Conservation (phyloP, 2,113 vertebrate species). For the Pseudorasbora parva region DNA sequence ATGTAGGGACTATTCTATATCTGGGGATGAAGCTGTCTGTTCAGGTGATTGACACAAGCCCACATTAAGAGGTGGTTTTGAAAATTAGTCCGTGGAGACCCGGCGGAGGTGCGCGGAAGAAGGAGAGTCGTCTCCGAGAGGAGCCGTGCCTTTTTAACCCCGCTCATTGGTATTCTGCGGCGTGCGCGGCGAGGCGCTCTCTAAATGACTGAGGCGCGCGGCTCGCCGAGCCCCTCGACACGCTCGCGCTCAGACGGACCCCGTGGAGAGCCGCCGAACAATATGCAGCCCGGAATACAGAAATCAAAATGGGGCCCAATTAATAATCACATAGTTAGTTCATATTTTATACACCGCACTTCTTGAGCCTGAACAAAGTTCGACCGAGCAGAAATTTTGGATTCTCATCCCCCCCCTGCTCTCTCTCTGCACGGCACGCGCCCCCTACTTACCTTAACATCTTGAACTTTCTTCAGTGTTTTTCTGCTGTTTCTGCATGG, state of each 20-base stretch:
- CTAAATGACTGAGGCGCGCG: slow-evolving; percentile 98
- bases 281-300: slow-evolving; percentile 96
- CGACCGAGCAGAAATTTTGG: slow-evolving; percentile 58
- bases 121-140: slow-evolving; percentile 97
- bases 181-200: slow-evolving; percentile 92
- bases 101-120: slow-evolving; percentile 94
- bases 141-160: slow-evolving; percentile 99
- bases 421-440: neutral
- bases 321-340: slow-evolving; percentile 99
- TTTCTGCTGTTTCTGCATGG: slow-evolving; percentile 45
- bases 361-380: slow-evolving; percentile 68
- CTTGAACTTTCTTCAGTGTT: slow-evolving; percentile 65
- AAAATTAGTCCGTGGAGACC: slow-evolving; percentile 99
- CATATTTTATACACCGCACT: slow-evolving; percentile 91
- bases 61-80: slow-evolving; percentile 99
- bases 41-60: slow-evolving; percentile 99
- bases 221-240: slow-evolving; percentile 94
- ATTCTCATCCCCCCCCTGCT: neutral
- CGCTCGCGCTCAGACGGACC: slow-evolving; percentile 95
- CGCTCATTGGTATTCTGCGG: slow-evolving; percentile 99
- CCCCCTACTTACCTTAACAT: slow-evolving; percentile 64
- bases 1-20: slow-evolving; percentile 97
- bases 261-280: slow-evolving; percentile 96
- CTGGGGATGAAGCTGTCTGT: slow-evolving; percentile 99
- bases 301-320: slow-evolving; percentile 97